These are phyloP conservation scores for Thalassarche chlororhynchos DNA, from an alignment of 2,113 vertebrate genomes.

Conservation along the genomic window DNA sequence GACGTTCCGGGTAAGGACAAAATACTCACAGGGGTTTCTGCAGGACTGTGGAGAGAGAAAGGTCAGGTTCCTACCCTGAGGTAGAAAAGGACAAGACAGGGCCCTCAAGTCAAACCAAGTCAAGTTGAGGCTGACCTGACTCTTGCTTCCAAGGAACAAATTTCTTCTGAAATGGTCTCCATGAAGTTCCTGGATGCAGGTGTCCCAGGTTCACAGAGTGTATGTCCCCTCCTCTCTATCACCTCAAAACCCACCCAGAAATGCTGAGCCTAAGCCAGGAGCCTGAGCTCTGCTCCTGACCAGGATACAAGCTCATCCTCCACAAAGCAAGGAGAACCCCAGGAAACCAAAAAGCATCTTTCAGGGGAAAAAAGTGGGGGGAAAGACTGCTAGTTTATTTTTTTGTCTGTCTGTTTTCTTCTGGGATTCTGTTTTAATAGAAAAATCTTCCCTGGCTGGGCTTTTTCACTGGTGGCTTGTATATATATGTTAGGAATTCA, in stretches of 20 bases:
- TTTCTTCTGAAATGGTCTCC: background rate
- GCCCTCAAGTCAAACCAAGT: background rate
- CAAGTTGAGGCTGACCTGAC: background rate
- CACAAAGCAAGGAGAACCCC: background rate
- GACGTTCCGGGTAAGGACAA: background rate
- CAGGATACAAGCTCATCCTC: background rate
- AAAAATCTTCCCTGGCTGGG: background rate
- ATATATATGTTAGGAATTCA: background rate
- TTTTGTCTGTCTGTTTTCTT: background rate
- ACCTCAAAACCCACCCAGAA: background rate
- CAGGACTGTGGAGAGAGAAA: background rate
- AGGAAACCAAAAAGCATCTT: background rate
- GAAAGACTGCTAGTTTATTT: background rate
- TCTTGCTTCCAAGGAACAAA: background rate
- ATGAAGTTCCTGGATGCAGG: background rate
- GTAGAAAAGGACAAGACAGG: background rate
- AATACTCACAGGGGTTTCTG: background rate
- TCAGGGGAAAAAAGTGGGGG: background rate
- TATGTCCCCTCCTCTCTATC: fast-evolving
- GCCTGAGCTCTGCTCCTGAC: background rate
- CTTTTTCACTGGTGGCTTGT: background rate
- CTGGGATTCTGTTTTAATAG: background rate
- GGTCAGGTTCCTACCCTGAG: background rate
- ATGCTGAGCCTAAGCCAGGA: background rate
- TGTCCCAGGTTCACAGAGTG: background rate